phyloP scores from a whole-genome alignment of 1,140 invertebrate species.

The Rhagoletis pomonella region DNA sequence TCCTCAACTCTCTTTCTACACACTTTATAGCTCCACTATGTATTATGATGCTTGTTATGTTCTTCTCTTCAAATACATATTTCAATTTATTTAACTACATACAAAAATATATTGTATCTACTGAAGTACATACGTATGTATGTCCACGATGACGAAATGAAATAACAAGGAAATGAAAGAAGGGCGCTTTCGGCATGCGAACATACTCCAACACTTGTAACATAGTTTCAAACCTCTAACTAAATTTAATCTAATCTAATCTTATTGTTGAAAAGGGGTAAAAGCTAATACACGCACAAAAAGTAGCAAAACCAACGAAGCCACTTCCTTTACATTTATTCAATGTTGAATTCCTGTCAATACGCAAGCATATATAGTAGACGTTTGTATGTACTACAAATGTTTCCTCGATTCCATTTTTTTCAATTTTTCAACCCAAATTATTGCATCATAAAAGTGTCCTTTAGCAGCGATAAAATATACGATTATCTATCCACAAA shows the following conservation, averaged over 20 bases:
- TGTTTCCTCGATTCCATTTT: neutral
- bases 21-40: no score
- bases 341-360: no score
- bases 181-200: neutral
- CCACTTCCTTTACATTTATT: neutral
- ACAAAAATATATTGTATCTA: no score
- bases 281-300: neutral
- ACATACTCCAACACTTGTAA: neutral
- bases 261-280: neutral
- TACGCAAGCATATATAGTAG: no score
- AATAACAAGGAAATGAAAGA: no score
- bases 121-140: no score
- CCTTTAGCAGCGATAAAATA: slow-evolving; percentile 32
- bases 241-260: neutral
- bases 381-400: neutral
- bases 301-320: no score
- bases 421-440: slow-evolving; percentile 20
- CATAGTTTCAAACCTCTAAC: neutral
- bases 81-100: no score
- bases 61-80: no score
- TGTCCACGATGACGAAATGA: no score
- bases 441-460: slow-evolving; percentile 44
- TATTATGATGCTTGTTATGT: no score
- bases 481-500: slow-evolving; percentile 39
- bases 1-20: no score